Evolutionary conservation across 2,888 invertebrate species (phyloP).

Genomic region (Agrenia bidenticulata): DNA sequence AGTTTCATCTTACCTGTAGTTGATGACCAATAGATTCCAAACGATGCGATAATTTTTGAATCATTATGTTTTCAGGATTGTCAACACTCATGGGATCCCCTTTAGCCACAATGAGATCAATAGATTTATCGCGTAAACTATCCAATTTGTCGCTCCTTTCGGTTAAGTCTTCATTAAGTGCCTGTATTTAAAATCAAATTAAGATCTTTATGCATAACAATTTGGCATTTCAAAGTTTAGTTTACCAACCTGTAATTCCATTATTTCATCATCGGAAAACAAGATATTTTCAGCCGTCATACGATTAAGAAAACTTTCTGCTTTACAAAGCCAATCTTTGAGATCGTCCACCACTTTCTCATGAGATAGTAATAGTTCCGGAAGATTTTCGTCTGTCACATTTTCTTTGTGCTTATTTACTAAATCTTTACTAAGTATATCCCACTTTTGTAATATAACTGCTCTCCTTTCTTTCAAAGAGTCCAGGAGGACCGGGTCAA

Average conservation of each 20-base stretch:
- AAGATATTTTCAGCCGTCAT: conserved; percentile 40
- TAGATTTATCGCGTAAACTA: conserved; percentile 50
- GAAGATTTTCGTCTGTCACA: conserved; percentile 38
- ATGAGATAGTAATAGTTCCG: conserved; percentile 54
- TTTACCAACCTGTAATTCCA: conserved; percentile 42
- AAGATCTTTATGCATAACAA: background rate
- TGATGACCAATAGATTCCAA: conserved; percentile 48
- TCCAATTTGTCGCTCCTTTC: conserved; percentile 52
- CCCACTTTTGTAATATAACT: conserved; percentile 56
- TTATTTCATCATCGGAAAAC: conserved; percentile 47
- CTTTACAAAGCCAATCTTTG: conserved; percentile 48
- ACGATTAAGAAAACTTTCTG: conserved; percentile 43
- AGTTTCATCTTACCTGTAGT: conserved; percentile 37
- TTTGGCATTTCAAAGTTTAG: background rate
- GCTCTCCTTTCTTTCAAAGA: conserved; percentile 63
- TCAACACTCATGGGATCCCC: conserved; percentile 47
- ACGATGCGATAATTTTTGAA: conserved; percentile 46
- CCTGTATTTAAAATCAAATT: too few relatives aligned
- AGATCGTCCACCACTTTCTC: conserved; percentile 53
- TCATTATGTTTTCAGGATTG: conserved; percentile 44
- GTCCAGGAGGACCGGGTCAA: conserved; percentile 66
- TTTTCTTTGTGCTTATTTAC: conserved; percentile 44
- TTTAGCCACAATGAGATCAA: conserved; percentile 50
- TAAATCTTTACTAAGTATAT: conserved; percentile 37
- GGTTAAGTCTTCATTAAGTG: conserved; percentile 50